Percentiles rank a stretch among this genome's conserved stretches.
phyloP scores from a whole-genome alignment of 2,888 invertebrate species.

The Calameuta pallipes region DNA sequence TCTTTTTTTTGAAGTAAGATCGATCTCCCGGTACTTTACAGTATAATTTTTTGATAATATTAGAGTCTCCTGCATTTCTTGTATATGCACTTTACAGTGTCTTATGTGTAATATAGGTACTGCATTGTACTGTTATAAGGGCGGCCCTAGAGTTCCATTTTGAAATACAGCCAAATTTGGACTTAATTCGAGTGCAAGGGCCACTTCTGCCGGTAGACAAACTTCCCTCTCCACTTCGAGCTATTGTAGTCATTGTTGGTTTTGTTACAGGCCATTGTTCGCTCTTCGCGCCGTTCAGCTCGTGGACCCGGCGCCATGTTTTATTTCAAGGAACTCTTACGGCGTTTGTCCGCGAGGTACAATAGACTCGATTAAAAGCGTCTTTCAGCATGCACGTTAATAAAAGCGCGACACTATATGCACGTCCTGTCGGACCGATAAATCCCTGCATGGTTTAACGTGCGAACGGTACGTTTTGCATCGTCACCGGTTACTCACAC shows the following conservation, averaged over 20 bases:
- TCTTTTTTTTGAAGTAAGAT: no score
- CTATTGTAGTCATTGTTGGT: conserved; percentile 37
- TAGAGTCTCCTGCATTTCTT: no score
- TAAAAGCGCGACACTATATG: background rate
- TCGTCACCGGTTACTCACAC: background rate
- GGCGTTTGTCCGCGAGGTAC: conserved; percentile 11
- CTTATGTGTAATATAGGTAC: background rate
- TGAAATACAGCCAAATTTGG: conserved; percentile 1
- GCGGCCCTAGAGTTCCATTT: background rate
- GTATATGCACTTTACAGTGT: background rate
- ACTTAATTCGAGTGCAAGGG: conserved; percentile 4
- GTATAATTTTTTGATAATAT: no score
- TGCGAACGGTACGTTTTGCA: background rate
- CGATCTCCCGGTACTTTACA: no score
- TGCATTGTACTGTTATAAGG: background rate
- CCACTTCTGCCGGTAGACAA: conserved; percentile 6
- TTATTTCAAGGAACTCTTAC: conserved; percentile 23
- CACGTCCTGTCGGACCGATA: background rate
- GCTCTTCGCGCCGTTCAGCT: conserved; percentile 17
- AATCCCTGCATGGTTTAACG: background rate
- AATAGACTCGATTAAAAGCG: conserved; percentile 33
- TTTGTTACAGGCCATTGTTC: conserved; percentile 30
- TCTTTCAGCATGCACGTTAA: conserved; percentile 6
- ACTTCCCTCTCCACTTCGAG: conserved; percentile 28
- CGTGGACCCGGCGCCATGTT: conserved; percentile 11